Percentiles rank a stretch among this genome's conserved stretches.
Evolutionary conservation across 2,797 vertebrate genomes (phyloP).

Genomic region (Garrulus glandarius): DNA sequence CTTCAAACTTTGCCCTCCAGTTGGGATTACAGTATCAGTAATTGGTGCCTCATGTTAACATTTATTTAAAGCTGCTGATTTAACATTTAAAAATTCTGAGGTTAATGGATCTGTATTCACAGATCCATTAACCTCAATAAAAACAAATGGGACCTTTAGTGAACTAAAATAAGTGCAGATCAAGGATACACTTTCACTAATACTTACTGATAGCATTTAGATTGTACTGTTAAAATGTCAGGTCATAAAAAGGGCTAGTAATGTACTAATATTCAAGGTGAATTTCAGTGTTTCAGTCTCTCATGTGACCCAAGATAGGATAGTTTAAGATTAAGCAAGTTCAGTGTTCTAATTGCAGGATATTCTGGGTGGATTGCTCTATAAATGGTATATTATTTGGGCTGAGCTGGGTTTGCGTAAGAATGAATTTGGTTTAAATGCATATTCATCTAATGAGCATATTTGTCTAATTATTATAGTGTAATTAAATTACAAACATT

Average conservation of each 20-base stretch:
- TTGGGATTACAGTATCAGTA: constrained; percentile 78
- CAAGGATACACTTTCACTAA: constrained; percentile 77
- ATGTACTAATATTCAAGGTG: constrained; percentile 75
- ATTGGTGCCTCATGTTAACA: constrained; percentile 80
- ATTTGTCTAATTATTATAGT: not conserved
- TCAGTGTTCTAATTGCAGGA: constrained; percentile 58
- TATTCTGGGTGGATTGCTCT: constrained; percentile 21
- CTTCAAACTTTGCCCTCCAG: constrained; percentile 76
- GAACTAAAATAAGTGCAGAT: constrained; percentile 79
- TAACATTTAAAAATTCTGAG: constrained; percentile 83
- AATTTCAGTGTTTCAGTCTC: constrained; percentile 66
- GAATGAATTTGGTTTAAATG: constrained; percentile 43
- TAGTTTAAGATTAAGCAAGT: constrained; percentile 62
- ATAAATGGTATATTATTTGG: constrained; percentile 4
- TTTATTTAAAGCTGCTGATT: constrained; percentile 84
- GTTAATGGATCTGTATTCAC: constrained; percentile 79
- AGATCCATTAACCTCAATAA: constrained; percentile 84
- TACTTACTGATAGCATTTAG: constrained; percentile 75
- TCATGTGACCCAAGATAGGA: constrained; percentile 40
- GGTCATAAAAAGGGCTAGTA: constrained; percentile 70
- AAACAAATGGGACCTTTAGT: constrained; percentile 82
- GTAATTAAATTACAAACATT: constrained; percentile 49
- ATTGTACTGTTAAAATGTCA: constrained; percentile 77
- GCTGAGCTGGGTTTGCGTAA: not conserved
- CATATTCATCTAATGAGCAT: constrained; percentile 14